Percentiles rank a stretch among this genome's conserved stretches.
Evolutionary conservation across 2,797 vertebrate genomes (phyloP).

Genomic region (Sebastes vulpes): DNA sequence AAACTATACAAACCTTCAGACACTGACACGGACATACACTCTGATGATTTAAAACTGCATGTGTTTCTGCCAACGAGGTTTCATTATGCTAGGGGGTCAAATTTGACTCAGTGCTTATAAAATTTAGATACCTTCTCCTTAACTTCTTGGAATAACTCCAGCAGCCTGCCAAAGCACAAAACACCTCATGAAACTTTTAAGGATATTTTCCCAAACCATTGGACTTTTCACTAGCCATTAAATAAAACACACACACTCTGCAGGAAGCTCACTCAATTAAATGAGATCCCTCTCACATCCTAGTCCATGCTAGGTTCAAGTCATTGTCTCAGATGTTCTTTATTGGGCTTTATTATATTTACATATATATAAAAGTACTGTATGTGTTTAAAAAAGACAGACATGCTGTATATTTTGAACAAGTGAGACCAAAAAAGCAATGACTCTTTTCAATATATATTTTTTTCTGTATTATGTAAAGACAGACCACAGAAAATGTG

Average conservation of each 20-base stretch:
- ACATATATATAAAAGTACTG: too few relatives aligned
- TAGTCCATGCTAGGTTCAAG: not conserved
- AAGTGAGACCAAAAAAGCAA: not conserved
- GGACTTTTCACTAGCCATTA: not conserved
- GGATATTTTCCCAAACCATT: not conserved
- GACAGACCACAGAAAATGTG: not conserved
- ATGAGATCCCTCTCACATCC: not conserved
- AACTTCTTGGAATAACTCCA: not conserved
- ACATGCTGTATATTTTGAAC: not conserved
- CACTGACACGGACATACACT: not conserved
- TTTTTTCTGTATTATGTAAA: not conserved
- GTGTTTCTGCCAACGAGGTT: not conserved
- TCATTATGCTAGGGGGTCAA: not conserved
- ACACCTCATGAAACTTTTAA: not conserved
- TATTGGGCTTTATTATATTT: not conserved
- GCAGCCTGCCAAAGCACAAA: not conserved
- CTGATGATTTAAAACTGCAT: not conserved
- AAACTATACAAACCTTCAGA: not conserved
- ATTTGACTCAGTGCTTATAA: conserved; percentile 1
- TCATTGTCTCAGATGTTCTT: not conserved
- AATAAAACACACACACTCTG: not conserved
- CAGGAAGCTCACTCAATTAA: not conserved
- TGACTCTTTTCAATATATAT: not conserved
- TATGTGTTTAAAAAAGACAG: not conserved
- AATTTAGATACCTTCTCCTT: not conserved